These are phyloP conservation scores for Dipodomys spectabilis DNA, from an alignment of 2,113 vertebrate genomes.

Conservation along the genomic window DNA sequence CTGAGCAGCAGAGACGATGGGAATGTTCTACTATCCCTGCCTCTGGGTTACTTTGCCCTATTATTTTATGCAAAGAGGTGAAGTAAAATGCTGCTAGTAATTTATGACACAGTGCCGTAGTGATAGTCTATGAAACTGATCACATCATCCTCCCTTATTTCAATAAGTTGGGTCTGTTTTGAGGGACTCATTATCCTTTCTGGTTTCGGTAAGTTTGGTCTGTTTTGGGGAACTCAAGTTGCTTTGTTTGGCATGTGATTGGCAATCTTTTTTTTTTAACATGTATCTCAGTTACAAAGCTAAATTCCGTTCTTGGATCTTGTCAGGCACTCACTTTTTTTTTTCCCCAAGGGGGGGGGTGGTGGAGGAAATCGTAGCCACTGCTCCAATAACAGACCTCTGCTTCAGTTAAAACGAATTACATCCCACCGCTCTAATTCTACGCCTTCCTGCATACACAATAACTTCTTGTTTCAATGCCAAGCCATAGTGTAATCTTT, in stretches of 20 bases:
- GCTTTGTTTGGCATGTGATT: slow-evolving; percentile 17
- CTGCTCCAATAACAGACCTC: slow-evolving; percentile 25
- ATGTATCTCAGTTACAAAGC: slow-evolving; percentile 12
- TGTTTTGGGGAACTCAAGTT: slow-evolving; percentile 21
- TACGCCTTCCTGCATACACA: slow-evolving; percentile 37
- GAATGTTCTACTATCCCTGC: background rate
- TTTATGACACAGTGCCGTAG: background rate
- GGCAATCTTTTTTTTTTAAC: background rate
- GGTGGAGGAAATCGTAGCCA: background rate
- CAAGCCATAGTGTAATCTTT: slow-evolving; percentile 72
- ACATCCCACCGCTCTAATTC: slow-evolving; percentile 61
- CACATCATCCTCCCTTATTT: slow-evolving; percentile 3
- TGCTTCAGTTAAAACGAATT: slow-evolving; percentile 58
- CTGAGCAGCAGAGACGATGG: background rate
- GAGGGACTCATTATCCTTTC: background rate
- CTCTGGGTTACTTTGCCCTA: background rate
- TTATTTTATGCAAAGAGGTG: background rate
- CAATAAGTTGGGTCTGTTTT: slow-evolving; percentile 45
- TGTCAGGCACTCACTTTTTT: background rate
- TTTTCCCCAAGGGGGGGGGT: background rate
- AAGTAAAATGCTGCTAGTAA: slow-evolving; percentile 43
- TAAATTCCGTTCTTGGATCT: background rate
- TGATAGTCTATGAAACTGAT: slow-evolving; percentile 24
- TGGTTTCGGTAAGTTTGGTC: slow-evolving; percentile 33
- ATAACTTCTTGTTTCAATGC: slow-evolving; percentile 69